Evolutionary conservation across 2,113 vertebrate species (phyloP).

Genomic region (Rhea pennata): DNA sequence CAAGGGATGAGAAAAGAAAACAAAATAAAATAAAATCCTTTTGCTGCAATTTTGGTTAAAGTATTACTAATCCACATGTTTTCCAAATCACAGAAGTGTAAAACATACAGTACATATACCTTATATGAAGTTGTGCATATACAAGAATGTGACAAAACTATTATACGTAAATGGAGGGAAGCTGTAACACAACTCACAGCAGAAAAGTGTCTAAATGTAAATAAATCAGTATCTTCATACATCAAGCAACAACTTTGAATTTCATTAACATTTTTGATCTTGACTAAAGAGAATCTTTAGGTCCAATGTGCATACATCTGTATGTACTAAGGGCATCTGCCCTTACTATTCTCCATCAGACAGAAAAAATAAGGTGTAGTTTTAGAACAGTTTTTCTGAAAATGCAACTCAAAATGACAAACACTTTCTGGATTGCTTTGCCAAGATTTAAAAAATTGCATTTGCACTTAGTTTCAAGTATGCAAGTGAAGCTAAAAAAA

Average conservation of each 20-base stretch:
- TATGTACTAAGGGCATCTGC: background rate
- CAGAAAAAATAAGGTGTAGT: background rate
- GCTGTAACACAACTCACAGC: background rate
- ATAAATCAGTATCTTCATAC: background rate
- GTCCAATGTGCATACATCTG: background rate
- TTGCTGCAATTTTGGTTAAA: background rate
- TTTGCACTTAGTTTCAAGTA: background rate
- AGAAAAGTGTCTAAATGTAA: background rate
- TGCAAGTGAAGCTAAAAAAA: background rate
- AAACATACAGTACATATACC: background rate
- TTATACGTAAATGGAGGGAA: background rate
- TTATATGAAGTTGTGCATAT: background rate
- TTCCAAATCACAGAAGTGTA: background rate
- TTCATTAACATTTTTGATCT: background rate
- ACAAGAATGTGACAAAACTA: background rate
- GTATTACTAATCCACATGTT: background rate
- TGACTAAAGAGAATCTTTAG: background rate
- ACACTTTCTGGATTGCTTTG: background rate
- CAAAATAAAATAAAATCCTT: background rate
- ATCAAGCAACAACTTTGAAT: background rate
- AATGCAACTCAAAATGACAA: background rate
- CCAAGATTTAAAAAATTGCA: background rate
- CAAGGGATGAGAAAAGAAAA: accelerated
- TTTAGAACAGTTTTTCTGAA: background rate
- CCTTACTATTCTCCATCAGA: background rate